Evolutionary conservation across 2,113 vertebrate species (phyloP).

Genomic region (Ramphastos sulfuratus): DNA sequence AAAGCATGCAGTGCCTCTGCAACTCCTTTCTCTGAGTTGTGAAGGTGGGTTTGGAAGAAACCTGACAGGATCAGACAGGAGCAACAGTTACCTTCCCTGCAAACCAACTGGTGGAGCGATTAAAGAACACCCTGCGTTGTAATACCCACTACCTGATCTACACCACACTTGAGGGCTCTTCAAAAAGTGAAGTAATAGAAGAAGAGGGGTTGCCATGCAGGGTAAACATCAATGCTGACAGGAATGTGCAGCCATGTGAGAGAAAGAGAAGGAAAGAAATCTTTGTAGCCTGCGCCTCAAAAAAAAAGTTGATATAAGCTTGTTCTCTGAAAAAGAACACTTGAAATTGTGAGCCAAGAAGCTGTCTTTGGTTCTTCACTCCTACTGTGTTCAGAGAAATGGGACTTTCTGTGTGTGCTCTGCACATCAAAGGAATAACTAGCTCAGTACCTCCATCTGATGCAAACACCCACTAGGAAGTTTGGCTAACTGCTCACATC

Average conservation of each 20-base stretch:
- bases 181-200: neutral
- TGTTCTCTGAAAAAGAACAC: slow-evolving; percentile 8
- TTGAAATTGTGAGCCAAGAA: slow-evolving; percentile 42
- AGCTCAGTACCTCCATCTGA: slow-evolving; percentile 41
- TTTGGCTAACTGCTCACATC: neutral
- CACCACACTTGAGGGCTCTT: neutral
- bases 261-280: neutral
- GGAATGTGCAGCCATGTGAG: neutral
- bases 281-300: neutral
- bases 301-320: slow-evolving; percentile 22
- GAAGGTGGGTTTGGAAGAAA: neutral
- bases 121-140: neutral
- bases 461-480: slow-evolving; percentile 52
- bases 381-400: slow-evolving; percentile 55
- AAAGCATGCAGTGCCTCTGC: neutral
- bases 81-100: neutral
- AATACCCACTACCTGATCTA: neutral
- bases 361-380: slow-evolving; percentile 56
- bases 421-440: slow-evolving; percentile 47
- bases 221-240: neutral
- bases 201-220: neutral
- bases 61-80: neutral
- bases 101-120: accelerated
- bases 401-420: slow-evolving; percentile 19
- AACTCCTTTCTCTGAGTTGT: neutral